A percentile compares a stretch with the other conserved stretches of the same genome.
These are phyloP conservation scores for Zygothrica quintamaculata DNA, from an alignment of 2,888 invertebrate species.

Conservation along the genomic window DNA sequence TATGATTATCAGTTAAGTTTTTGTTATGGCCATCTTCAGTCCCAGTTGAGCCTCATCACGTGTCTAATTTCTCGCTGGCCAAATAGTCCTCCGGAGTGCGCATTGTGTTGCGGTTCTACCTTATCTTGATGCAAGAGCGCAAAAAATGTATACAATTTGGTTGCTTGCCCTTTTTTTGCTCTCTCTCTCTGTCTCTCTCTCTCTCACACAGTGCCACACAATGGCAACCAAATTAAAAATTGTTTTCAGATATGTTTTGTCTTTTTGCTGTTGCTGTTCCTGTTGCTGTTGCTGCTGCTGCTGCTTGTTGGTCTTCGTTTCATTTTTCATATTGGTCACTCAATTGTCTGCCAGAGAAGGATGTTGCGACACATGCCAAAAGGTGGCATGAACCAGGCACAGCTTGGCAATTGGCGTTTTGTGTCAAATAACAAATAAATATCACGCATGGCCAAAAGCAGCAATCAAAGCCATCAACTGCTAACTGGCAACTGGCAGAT, in stretches of 20 bases:
- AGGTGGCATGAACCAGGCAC: conserved; percentile 45
- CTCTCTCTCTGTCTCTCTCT: conserved; percentile 38
- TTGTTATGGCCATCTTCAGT: conserved; percentile 66
- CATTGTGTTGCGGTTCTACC: conserved; percentile 64
- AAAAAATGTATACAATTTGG: conserved; percentile 78
- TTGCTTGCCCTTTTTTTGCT: conserved; percentile 45
- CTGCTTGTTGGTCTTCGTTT: conserved; percentile 47
- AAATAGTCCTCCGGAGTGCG: conserved; percentile 69
- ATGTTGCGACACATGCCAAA: conserved; percentile 67
- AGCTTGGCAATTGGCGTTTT: conserved; percentile 66
- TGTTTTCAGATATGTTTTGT: conserved; percentile 45
- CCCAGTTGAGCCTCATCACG: conserved; percentile 59
- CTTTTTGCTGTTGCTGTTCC: too few species aligned
- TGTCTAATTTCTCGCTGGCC: conserved; percentile 79
- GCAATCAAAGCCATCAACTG: conserved; percentile 74
- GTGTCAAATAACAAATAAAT: conserved; percentile 81
- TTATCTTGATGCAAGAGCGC: conserved; percentile 78
- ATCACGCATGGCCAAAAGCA: conserved; percentile 80
- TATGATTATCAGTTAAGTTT: conserved; percentile 63
- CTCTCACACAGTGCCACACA: conserved; percentile 42
- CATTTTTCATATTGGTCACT: conserved; percentile 80
- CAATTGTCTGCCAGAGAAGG: conserved; percentile 65
- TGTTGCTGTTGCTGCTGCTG: too few species aligned
- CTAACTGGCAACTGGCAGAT: conserved; percentile 58
- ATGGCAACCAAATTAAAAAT: conserved; percentile 73